Base-by-base conservation (phyloP, 2,797 vertebrate genomes). In the Siniperca obscura region DNA sequence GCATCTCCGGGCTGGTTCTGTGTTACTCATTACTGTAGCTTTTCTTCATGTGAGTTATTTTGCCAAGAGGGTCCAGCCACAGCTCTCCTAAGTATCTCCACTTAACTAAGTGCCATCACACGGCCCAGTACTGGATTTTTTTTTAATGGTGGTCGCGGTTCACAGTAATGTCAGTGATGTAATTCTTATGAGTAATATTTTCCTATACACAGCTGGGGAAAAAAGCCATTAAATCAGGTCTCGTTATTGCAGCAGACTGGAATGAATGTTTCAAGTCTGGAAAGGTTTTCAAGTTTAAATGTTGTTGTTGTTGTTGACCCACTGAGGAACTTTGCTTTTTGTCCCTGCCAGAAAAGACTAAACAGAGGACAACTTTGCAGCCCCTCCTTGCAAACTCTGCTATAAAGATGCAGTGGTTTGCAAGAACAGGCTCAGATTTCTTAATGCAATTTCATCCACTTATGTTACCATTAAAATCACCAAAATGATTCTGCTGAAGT, bases 141-240 rank as follows among this genome's bases (percentile, higher is more conserved):
- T 80, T 75, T 60, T 67, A 74, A 71, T 53, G 56, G 67, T 70
- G 70, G 48, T 84, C 36, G 70, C 10, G 69, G 87, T 81, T 90
- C 85, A 91, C 52, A 70, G 64, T 78, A 17, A 90, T 82, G 76
- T 80, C 38, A 80, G 83, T 91, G 89, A 91, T 82, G 88, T 87
- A 53, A 91, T 74, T 85, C 71, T 68, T 11, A 25, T 89, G 87
- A 87, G 86, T 76, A 87, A 94, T 70, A 74, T 70, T 87, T 92
- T 93, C 89, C 91, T 10, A 25, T 44, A 65, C 78, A 71, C 38
- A 25, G 64, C 42, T 42, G 52, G 40, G 44, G 50, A 52, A 66
- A 74, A 77, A 81, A 36, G 56, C 55, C 34, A 65, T 86, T 84
- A 86, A 83, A 59, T 70, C 59, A n/a, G 55, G 61, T 73, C 64